Conservation (phyloP, 2,888 invertebrate genomes). For the Girardia tigrina region DNA sequence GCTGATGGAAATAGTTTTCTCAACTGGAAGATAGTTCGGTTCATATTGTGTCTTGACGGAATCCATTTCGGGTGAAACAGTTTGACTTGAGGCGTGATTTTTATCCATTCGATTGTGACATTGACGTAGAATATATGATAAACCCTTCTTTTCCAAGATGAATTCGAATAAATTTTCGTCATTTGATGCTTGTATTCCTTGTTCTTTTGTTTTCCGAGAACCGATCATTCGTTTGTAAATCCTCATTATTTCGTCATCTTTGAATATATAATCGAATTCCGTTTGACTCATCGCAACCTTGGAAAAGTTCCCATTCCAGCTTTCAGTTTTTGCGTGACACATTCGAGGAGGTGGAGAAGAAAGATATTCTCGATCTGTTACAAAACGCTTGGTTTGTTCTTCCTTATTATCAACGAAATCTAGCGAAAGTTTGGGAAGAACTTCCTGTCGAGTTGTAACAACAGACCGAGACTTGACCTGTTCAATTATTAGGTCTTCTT, state of each 20-base stretch:
- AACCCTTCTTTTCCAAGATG: not conserved
- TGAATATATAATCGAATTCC: not conserved
- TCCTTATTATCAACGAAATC: constrained; percentile 12
- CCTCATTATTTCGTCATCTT: not conserved
- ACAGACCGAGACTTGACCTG: not conserved
- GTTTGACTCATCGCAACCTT: not conserved
- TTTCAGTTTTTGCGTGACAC: not conserved
- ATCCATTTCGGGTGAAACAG: not conserved
- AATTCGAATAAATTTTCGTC: not conserved
- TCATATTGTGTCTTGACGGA: not conserved
- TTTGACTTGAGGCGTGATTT: not conserved
- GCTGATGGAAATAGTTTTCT: not conserved
- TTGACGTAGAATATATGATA: not conserved
- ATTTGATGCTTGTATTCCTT: constrained; percentile 6
- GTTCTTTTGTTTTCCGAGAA: not conserved
- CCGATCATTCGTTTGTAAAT: not conserved
- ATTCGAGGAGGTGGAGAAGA: not conserved
- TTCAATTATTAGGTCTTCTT: not conserved
- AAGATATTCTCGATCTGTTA: not conserved
- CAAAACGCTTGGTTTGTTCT: not conserved
- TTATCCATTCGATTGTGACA: not conserved
- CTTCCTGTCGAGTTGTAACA: constrained; percentile 6
- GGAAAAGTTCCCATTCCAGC: not conserved
- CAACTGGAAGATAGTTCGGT: too few species aligned
- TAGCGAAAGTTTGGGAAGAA: not conserved